Base-by-base conservation (phyloP, 2,113 vertebrate species). In the Pithys albifrons region DNA sequence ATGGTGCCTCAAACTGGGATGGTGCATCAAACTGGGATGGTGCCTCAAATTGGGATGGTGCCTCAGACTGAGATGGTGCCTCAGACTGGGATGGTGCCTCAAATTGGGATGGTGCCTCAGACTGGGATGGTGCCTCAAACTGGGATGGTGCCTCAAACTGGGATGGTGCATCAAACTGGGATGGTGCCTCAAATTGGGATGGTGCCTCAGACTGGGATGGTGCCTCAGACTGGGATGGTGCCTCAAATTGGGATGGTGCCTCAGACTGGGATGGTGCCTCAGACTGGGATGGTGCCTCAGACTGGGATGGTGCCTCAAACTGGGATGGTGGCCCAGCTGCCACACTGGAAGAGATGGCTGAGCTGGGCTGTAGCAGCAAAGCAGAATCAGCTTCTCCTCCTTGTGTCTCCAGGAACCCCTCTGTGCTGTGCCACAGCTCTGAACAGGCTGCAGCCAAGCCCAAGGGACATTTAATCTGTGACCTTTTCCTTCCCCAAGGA, bases 181-280 rank as follows among this genome's bases (percentile, higher is more conserved):
- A 1, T 0, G 2, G 20, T 1, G 0, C n/a, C n/a, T n/a, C n/a
- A n/a, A n/a, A n/a, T n/a, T 0, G 3, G 18, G 52, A 3, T 19
- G 65, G 24, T 16, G 41, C 19, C 49, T 33, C 79, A n/a, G 10
- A 17, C 64, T 0, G 3, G 18, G 52, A 3, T 19, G 65, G 24
- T 16, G 41, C 19, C 49, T 33, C 79, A n/a, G 10, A 17, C 64
- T 0, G 3, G 18, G 52, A 3, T 19, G 65, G 24, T 16, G 41
- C 19, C 49, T 33, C 79, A n/a, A 13, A n/a, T n/a, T 0, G 3
- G 18, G 52, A 3, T 19, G 65, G 24, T 16, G 41, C 19, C 49
- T 33, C 79, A n/a, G 10, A 17, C 64, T 0, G 3, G 18, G 52
- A 3, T 19, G 65, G 24, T 16, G 41, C 19, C 49, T 33, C 79